Conservation (phyloP, 2,888 invertebrate genomes). For the Gortyna flavago region DNA sequence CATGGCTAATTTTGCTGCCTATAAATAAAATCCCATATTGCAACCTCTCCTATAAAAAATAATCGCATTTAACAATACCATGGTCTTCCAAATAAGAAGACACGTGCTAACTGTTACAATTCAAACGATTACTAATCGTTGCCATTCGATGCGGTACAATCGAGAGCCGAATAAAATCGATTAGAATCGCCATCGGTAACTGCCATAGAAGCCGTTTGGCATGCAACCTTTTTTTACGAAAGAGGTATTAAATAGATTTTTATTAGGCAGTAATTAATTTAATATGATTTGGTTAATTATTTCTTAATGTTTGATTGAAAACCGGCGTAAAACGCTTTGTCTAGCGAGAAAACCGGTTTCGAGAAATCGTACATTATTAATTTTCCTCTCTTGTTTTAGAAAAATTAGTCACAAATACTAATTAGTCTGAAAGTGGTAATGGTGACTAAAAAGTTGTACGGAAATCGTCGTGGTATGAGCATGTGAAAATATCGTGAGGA, state of each 20-base stretch:
- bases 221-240: conserved; percentile 57
- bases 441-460: background rate
- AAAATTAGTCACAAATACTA: background rate
- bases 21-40: background rate
- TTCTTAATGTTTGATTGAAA: conserved; percentile 28
- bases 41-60: background rate
- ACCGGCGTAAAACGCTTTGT: background rate
- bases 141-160: conserved; percentile 51
- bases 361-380: background rate
- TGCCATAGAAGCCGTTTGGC: conserved; percentile 35
- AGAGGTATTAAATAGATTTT: conserved; percentile 37
- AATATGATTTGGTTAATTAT: conserved; percentile 28
- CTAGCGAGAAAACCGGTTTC: background rate
- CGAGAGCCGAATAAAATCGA: conserved; percentile 49
- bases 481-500: background rate
- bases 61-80: background rate
- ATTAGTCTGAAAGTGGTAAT: background rate
- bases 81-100: conserved; percentile 36
- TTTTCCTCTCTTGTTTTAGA: no score
- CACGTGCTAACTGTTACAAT: conserved; percentile 61
- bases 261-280: conserved; percentile 48
- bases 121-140: conserved; percentile 59
- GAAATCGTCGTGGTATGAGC: background rate
- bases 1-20: no score
- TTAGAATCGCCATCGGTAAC: conserved; percentile 39